Evolutionary conservation across 2,888 invertebrate genomes (phyloP).

Genomic region (Beris morrisii): DNA sequence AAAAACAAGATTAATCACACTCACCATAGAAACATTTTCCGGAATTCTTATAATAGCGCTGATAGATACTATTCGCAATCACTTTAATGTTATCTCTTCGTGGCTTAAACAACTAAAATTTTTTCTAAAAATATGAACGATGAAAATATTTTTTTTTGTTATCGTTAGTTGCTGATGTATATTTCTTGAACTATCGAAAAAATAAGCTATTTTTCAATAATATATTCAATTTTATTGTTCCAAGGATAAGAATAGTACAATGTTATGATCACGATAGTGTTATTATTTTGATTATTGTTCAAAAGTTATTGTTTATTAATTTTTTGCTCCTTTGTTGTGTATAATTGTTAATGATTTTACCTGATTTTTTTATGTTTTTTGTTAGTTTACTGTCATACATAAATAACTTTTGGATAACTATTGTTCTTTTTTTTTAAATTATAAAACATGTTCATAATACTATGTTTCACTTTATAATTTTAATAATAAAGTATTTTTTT

Average conservation of each 20-base stretch:
- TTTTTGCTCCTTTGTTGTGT: neutral
- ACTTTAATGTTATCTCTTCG: no score
- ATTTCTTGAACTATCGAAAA: no score
- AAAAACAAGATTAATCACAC: no score
- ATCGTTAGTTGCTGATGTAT: no score
- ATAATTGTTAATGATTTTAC: conserved; percentile 6
- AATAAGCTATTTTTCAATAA: no score
- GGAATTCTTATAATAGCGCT: no score
- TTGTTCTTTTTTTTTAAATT: neutral
- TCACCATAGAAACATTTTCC: no score
- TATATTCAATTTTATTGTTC: conserved; percentile 25
- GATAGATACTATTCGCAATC: no score
- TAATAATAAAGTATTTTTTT: conserved; percentile 1
- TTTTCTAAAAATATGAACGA: no score
- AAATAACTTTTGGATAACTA: neutral
- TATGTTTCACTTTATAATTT: neutral
- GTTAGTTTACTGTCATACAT: neutral
- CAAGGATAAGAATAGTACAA: conserved; percentile 26
- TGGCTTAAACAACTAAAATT: no score
- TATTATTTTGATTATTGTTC: conserved; percentile 21
- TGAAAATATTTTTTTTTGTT: no score
- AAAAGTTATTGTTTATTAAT: conserved; percentile 6
- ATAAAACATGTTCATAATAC: neutral
- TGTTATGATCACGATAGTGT: conserved; percentile 10
- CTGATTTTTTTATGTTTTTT: neutral